phyloP scores from a whole-genome alignment of 2,888 invertebrate genomes.

The Melanostoma mellinum region DNA sequence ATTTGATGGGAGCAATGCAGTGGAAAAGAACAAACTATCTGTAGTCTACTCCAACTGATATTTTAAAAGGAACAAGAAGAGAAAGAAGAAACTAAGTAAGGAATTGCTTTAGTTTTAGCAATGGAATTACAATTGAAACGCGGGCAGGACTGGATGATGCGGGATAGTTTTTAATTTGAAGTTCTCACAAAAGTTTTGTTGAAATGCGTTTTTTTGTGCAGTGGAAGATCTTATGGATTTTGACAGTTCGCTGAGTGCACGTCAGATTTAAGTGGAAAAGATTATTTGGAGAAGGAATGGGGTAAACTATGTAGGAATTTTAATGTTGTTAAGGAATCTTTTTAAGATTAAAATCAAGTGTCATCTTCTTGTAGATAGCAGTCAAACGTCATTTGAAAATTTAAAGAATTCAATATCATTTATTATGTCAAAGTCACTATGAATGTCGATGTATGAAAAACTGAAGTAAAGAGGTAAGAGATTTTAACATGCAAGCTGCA shows the following conservation, averaged over 20 bases:
- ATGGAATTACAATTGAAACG: constrained; percentile 40
- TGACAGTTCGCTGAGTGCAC: constrained; percentile 58
- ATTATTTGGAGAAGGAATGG: too few species aligned
- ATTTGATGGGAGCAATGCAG: constrained; percentile 46
- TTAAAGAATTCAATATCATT: too few species aligned
- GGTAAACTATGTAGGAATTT: too few species aligned
- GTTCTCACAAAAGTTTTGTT: constrained; percentile 34
- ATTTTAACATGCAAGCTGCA: too few species aligned
- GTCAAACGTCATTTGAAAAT: too few species aligned
- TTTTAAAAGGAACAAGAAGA: not conserved
- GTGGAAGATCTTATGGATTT: constrained; percentile 37
- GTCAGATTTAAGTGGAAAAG: constrained; percentile 32
- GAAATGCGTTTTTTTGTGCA: constrained; percentile 31
- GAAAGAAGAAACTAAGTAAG: constrained; percentile 24
- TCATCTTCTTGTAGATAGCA: too few species aligned
- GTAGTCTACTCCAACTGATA: constrained; percentile 14
- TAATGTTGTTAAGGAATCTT: too few species aligned
- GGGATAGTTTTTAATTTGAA: constrained; percentile 56
- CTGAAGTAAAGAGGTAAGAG: too few species aligned
- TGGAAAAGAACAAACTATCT: constrained; percentile 10
- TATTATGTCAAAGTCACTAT: too few species aligned
- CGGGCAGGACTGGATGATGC: not conserved
- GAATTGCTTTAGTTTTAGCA: constrained; percentile 35
- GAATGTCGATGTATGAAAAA: too few species aligned
- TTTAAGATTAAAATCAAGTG: too few species aligned